Base-by-base conservation (phyloP, 2,888 invertebrate genomes). In the Megalurothrips usitatus region DNA sequence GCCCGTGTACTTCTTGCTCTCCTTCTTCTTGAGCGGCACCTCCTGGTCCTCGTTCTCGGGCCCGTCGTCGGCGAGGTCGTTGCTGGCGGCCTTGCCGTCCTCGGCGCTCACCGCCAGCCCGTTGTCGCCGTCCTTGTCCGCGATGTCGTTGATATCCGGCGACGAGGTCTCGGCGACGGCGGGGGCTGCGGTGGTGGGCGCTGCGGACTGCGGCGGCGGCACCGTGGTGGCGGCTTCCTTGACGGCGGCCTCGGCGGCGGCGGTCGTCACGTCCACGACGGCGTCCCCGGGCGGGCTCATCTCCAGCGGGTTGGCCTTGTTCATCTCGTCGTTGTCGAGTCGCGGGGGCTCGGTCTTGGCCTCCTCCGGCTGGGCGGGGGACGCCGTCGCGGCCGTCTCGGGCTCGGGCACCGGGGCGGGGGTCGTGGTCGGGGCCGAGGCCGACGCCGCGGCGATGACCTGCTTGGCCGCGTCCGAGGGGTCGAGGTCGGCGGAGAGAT, bases 301-400 rank as follows among this genome's bases (percentile, higher is more conserved):
- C 68, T 89, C 89, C 79, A 87, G 86, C 1, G 90, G 89, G 86
- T 90, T 90, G 11, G 88, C 88, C 63, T 85, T 86, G 82, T 89
- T 87, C 83, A 88, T 87, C 84, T 90, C 88, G 84, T 90, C 89
- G 82, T 89, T 87, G 84, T 90, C 89, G 80, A 90, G 85, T 81
- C 88, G 86, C 10, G 89, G 89, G 1, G 87, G 86, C 83, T 87
- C 88, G 58, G 86, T 86, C 14, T 85, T 84, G 80, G 82, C 84
- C 79, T 85, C 83, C 83, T 43, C 14, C 10, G 89, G 89, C 1
- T 87, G 86, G 83, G 87, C 88, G 63, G 86, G 86, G 14, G 85
- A 84, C 80, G 82, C 84, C 79, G 85, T 84, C 47, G 85, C 85
- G 58, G 52, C 52, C 10, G 52, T 52, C 52, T 52, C 19, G 48